These are phyloP conservation scores for Disparrhopalites patrizii DNA, from an alignment of 2,888 invertebrate species.

Conservation along the genomic window DNA sequence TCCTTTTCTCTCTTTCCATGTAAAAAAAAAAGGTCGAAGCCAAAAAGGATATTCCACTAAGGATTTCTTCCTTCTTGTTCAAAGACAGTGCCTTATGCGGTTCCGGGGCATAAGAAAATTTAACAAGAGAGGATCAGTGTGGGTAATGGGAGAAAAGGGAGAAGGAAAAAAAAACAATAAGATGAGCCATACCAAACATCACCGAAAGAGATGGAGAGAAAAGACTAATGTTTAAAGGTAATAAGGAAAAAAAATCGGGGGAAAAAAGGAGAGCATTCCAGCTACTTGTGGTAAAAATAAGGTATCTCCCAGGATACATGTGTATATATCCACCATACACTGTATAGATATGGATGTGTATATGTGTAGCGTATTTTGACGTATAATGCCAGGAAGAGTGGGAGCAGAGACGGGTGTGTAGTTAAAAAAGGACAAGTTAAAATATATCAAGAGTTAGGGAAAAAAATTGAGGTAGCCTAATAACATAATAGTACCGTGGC, in stretches of 20 bases:
- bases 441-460: slow-evolving; percentile 27
- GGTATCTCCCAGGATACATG: background rate
- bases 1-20: background rate
- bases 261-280: background rate
- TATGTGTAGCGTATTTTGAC: background rate
- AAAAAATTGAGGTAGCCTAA: slow-evolving; percentile 36
- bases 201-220: background rate
- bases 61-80: no score
- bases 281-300: no score
- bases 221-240: background rate
- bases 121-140: no score
- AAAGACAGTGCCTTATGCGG: no score
- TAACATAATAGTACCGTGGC: slow-evolving; percentile 34
- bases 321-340: background rate
- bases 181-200: no score
- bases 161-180: no score
- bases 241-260: background rate
- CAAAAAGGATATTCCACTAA: no score
- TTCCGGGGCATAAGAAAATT: no score
- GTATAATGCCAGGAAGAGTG: background rate
- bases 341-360: background rate
- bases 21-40: background rate
- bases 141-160: no score
- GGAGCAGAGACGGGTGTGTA: no score
- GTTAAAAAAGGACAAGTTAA: slow-evolving; percentile 27